A percentile compares a stretch with the other conserved stretches of the same genome.
phyloP scores from a whole-genome alignment of 1,140 invertebrate genomes.

The Mercenaria mercenaria region DNA sequence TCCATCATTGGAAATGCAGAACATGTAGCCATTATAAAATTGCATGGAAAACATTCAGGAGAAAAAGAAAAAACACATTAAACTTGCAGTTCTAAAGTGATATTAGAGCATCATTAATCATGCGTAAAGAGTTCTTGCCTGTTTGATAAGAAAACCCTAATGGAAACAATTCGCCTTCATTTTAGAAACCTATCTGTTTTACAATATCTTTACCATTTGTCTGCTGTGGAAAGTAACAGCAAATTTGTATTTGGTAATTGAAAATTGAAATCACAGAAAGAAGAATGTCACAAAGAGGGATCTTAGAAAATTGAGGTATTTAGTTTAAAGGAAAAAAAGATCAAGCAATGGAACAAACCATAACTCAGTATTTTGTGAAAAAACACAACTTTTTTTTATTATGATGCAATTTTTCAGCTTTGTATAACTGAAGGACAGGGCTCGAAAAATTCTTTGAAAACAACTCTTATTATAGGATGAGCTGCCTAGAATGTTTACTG shows the following conservation, averaged over 20 bases:
- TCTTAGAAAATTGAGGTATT: no score
- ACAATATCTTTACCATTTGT: conserved; percentile 21
- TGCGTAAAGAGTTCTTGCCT: conserved; percentile 1
- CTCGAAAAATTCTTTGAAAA: no score
- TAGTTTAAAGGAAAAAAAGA: no score
- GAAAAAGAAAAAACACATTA: conserved; percentile 12
- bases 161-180: conserved; percentile 30
- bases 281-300: background rate
- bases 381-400: no score
- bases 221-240: conserved; percentile 13
- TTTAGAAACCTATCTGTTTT: conserved; percentile 30
- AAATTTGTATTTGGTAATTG: conserved; percentile 39
- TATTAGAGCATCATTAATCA: conserved; percentile 25
- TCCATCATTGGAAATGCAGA: conserved; percentile 8
- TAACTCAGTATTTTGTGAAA: no score
- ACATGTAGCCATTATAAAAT: conserved; percentile 7
- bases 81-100: conserved; percentile 35
- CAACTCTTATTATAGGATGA: no score
- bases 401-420: no score
- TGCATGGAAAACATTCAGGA: background rate
- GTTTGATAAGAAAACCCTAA: conserved; percentile 24
- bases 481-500: no score
- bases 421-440: no score
- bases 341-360: no score
- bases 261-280: conserved; percentile 16